Conservation (phyloP, 2,797 vertebrate species). For the Mormyrus proboscirostris region DNA sequence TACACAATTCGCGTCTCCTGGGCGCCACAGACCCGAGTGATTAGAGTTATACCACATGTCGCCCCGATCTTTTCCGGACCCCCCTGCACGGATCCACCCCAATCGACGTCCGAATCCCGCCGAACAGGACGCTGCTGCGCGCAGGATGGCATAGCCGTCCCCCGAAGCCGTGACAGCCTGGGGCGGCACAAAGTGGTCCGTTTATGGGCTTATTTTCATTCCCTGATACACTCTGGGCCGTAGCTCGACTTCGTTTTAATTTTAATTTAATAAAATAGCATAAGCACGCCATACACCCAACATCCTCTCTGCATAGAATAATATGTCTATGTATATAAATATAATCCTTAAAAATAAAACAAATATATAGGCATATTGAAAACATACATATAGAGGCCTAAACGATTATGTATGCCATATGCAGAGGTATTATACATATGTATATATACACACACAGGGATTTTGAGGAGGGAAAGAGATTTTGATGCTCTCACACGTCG, state of each 20-base stretch:
- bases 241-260: background rate
- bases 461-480: background rate
- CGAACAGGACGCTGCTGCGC: background rate
- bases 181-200: background rate
- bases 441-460: background rate
- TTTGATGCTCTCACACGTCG: background rate
- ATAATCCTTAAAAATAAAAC: background rate
- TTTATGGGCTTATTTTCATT: background rate
- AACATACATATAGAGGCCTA: background rate
- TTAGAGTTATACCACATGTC: background rate
- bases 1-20: background rate
- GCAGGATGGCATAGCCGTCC: background rate
- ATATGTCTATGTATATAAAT: background rate
- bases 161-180: background rate
- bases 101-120: background rate
- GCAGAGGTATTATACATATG: background rate
- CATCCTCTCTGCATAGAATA: background rate
- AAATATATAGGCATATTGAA: background rate
- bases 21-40: background rate
- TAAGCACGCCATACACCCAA: background rate
- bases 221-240: background rate
- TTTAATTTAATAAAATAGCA: background rate
- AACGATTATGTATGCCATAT: background rate
- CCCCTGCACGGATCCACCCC: background rate
- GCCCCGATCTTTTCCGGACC: background rate